Conservation (phyloP, 2,797 vertebrate species). For the Sebastes wilsoni region DNA sequence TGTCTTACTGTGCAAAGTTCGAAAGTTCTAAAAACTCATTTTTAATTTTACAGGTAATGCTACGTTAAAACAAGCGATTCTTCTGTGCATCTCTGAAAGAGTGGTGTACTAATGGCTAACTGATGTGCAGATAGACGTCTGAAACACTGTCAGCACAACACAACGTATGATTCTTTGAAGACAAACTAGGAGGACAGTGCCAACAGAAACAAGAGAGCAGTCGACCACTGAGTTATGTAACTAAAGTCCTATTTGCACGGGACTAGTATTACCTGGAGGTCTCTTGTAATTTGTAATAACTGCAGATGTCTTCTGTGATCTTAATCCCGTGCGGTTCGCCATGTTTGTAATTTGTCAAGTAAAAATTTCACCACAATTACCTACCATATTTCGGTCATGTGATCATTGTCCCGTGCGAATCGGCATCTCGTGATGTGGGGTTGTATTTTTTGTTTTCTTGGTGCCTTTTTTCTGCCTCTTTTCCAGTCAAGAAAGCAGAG, state of each 20-base stretch:
- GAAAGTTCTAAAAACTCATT: not conserved
- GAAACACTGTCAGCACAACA: not conserved
- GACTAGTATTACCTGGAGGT: not conserved
- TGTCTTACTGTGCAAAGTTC: not conserved
- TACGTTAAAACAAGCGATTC: not conserved
- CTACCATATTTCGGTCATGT: not conserved
- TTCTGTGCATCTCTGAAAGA: not conserved
- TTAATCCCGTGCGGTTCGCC: not conserved
- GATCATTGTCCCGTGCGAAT: not conserved
- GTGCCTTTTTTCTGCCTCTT: no score
- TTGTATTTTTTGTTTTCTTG: no score
- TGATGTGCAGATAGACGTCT: not conserved
- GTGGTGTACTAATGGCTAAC: not conserved
- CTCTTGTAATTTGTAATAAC: not conserved
- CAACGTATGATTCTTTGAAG: not conserved
- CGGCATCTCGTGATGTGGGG: not conserved
- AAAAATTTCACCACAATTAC: not conserved
- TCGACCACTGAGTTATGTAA: not conserved
- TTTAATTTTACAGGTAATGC: no score
- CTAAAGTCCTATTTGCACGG: not conserved
- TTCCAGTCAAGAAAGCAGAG: accelerated
- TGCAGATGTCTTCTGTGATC: not conserved
- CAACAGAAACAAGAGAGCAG: not conserved
- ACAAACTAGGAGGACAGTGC: not conserved
- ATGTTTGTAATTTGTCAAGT: not conserved